Evolutionary conservation across 2,797 vertebrate species (phyloP).

Genomic region (Chelon auratus): DNA sequence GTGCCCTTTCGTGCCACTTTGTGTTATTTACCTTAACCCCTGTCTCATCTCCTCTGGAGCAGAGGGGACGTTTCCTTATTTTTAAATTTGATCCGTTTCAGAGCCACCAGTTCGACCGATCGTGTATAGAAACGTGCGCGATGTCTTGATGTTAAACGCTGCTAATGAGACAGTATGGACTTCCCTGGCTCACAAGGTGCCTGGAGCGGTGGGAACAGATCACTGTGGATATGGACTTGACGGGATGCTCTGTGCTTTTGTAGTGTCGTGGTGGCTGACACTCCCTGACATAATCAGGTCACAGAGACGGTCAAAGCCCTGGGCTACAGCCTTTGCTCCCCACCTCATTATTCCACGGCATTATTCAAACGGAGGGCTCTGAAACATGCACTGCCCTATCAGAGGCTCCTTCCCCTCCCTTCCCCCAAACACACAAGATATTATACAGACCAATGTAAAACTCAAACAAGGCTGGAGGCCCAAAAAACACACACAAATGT

Average conservation of each 20-base stretch:
- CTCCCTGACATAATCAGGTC: conserved; percentile 93
- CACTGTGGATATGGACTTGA: conserved; percentile 88
- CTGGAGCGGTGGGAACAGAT: conserved; percentile 85
- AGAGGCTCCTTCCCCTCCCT: conserved; percentile 50
- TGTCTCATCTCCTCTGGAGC: conserved; percentile 81
- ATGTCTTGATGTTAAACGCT: conserved; percentile 86
- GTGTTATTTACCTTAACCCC: conserved; percentile 93
- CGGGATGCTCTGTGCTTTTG: conserved; percentile 90
- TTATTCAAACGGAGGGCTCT: conserved; percentile 87
- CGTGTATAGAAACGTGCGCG: conserved; percentile 28
- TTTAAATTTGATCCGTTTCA: conserved; percentile 8
- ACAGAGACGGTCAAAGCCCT: conserved; percentile 90
- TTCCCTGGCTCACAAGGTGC: conserved; percentile 84
- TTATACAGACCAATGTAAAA: conserved; percentile 77
- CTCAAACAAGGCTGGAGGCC: conserved; percentile 71
- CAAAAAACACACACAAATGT: conserved; percentile 32
- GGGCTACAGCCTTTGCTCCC: conserved; percentile 88
- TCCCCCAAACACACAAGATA: conserved; percentile 59
- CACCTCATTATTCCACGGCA: conserved; percentile 89
- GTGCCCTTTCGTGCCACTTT: conserved; percentile 92
- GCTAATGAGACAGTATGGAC: conserved; percentile 89
- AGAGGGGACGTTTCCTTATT: not conserved
- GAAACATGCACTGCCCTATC: conserved; percentile 84
- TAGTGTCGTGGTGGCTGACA: conserved; percentile 91
- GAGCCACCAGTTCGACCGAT: conserved; percentile 34